Evolutionary conservation across 2,113 vertebrate genomes (phyloP).

Genomic region (Cygnus atratus): DNA sequence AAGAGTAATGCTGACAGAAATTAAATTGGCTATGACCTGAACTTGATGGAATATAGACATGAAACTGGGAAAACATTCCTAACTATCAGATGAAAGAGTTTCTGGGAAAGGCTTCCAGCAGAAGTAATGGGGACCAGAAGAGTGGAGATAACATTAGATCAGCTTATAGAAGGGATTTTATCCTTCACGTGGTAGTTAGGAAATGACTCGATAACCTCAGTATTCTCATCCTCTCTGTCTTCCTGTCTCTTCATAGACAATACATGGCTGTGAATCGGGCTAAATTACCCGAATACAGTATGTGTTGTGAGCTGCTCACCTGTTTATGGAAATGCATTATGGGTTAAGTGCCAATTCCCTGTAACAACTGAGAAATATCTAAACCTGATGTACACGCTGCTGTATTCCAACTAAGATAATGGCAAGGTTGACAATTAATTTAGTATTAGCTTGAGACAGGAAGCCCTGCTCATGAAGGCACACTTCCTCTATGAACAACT

Average conservation of each 20-base stretch:
- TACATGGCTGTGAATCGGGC: neutral
- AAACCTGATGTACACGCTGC: neutral
- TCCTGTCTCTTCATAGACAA: constrained; percentile 16
- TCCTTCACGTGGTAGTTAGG: constrained; percentile 21
- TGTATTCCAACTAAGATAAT: neutral
- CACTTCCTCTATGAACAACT: neutral
- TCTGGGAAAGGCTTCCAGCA: constrained; percentile 8
- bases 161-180: constrained; percentile 2
- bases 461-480: neutral
- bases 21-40: neutral
- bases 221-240: constrained; percentile 9
- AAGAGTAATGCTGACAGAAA: neutral
- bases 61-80: neutral
- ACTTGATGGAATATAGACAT: neutral
- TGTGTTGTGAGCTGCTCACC: neutral
- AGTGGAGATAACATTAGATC: constrained; percentile 3
- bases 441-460: neutral
- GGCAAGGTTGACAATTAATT: neutral
- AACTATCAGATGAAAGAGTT: neutral
- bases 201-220: neutral
- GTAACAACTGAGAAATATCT: neutral
- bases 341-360: neutral
- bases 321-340: neutral
- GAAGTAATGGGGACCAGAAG: neutral
- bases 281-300: neutral